Evolutionary conservation across 2,888 invertebrate genomes (phyloP).

Genomic region (Neocrepidodera transversa): DNA sequence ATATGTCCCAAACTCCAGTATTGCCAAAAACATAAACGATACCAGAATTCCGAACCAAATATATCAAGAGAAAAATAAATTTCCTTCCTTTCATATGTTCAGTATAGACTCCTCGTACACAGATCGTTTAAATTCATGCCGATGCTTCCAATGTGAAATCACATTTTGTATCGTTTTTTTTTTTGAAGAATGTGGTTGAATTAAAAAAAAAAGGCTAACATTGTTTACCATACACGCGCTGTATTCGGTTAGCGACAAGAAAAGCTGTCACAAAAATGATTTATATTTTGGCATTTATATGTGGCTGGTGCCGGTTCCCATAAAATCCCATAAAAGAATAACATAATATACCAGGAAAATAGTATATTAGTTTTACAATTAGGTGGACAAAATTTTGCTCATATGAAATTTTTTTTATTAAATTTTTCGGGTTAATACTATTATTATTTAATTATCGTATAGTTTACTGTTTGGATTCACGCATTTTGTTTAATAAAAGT

Average conservation of each 20-base stretch:
- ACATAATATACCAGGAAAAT: constrained; percentile 7
- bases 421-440: no score
- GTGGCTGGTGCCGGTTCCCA: neutral
- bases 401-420: no score
- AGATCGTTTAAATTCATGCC: constrained; percentile 3
- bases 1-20: neutral
- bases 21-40: neutral
- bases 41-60: neutral
- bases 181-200: neutral
- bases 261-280: constrained; percentile 17
- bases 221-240: constrained; percentile 2
- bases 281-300: constrained; percentile 12
- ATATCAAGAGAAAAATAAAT: neutral
- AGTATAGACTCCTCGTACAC: neutral
- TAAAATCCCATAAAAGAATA: constrained; percentile 17
- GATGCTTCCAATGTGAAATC: constrained; percentile 1
- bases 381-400: neutral
- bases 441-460: no score
- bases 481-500: no score
- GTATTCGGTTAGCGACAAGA: constrained; percentile 7
- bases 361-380: neutral
- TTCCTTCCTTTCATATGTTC: neutral
- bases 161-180: constrained; percentile 1
- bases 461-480: no score
- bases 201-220: neutral